Evolutionary conservation across 2,797 vertebrate species (phyloP).

Genomic region (Steatocranus sp.): DNA sequence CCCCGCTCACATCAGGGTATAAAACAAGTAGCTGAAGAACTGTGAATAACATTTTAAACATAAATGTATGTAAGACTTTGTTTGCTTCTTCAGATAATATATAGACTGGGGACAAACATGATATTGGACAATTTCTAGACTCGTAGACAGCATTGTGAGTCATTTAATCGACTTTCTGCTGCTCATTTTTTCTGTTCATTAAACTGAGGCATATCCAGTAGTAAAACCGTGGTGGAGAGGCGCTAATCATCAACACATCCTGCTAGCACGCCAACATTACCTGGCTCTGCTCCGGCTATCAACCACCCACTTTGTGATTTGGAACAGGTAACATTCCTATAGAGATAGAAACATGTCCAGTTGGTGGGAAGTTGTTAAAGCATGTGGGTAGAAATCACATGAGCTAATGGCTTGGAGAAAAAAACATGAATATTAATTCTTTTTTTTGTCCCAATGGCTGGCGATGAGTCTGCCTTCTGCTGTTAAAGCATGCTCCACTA

Average conservation of each 20-base stretch:
- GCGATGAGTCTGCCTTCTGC: neutral
- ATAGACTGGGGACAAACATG: neutral
- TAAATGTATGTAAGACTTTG: neutral
- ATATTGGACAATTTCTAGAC: neutral
- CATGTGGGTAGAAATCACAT: constrained; percentile 10
- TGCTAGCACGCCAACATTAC: constrained; percentile 1
- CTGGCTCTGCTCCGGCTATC: constrained; percentile 25
- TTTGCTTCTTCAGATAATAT: neutral
- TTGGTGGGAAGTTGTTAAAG: constrained; percentile 10
- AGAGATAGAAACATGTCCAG: constrained; percentile 17
- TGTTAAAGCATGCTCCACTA: neutral
- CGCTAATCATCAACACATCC: constrained; percentile 24
- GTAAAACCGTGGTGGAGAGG: constrained; percentile 2
- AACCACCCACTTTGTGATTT: constrained; percentile 14
- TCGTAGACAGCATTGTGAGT: neutral
- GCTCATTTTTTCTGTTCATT: neutral
- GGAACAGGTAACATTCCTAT: constrained; percentile 20
- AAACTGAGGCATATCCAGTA: neutral
- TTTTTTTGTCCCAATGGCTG: neutral
- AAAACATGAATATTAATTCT: neutral
- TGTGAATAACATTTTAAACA: neutral
- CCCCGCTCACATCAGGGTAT: neutral
- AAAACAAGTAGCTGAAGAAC: neutral
- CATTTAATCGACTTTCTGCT: neutral
- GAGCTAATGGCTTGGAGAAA: neutral